These are phyloP conservation scores for Pristionchus arcanus DNA, from an alignment of 2,888 invertebrate genomes.

Conservation along the genomic window DNA sequence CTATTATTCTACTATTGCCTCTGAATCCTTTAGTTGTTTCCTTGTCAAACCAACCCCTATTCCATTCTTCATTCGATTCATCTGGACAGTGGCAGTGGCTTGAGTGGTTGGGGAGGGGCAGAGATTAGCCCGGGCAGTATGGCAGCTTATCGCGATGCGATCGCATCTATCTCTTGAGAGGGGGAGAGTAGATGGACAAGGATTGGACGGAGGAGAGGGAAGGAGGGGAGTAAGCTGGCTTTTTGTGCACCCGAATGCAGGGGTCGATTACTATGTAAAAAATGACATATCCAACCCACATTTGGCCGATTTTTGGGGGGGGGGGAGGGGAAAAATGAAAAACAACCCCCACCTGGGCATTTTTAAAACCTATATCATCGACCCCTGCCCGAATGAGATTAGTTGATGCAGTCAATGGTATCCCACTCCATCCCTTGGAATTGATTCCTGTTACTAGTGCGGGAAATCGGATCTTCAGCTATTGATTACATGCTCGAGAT, in stretches of 20 bases:
- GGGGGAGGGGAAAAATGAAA: too few relatives aligned
- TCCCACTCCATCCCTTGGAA: neutral
- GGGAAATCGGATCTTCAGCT: neutral
- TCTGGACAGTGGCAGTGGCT: neutral
- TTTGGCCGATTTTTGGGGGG: too few relatives aligned
- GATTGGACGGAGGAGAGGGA: neutral
- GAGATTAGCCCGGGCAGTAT: neutral
- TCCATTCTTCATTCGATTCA: neutral
- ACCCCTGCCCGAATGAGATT: too few relatives aligned
- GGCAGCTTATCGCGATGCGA: conserved; percentile 22
- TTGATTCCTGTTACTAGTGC: neutral
- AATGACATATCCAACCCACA: too few relatives aligned
- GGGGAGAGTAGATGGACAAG: neutral
- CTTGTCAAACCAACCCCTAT: neutral
- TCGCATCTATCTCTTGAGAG: conserved; percentile 33
- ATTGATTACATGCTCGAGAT: neutral
- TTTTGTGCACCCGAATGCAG: neutral
- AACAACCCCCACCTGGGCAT: too few relatives aligned
- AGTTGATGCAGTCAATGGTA: conserved; percentile 21
- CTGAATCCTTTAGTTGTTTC: neutral
- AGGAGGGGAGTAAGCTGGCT: conserved; percentile 28
- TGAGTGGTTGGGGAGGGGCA: neutral
- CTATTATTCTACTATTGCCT: neutral
- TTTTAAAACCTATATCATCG: too few relatives aligned
- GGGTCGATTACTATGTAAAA: too few relatives aligned